phyloP scores from a whole-genome alignment of 2,888 invertebrate species.

The Epirrhoe tristata region DNA sequence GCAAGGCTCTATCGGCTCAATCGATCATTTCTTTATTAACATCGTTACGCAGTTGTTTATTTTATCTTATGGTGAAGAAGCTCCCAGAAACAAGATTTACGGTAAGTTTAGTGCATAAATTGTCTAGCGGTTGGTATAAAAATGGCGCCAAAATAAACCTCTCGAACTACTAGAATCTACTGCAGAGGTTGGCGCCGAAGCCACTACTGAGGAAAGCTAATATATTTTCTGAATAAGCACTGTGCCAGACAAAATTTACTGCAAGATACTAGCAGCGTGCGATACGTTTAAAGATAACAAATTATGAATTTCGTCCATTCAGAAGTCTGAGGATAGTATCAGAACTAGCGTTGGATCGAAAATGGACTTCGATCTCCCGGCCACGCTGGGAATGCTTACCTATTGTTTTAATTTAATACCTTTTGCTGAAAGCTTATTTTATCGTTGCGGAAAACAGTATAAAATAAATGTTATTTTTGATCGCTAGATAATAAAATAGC shows the following conservation, averaged over 20 bases:
- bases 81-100: neutral
- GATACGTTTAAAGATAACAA: conserved; percentile 17
- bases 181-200: conserved; percentile 19
- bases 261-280: conserved; percentile 11
- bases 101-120: conserved; percentile 20
- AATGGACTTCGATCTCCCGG: conserved; percentile 22
- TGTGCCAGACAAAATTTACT: conserved; percentile 21
- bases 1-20: conserved; percentile 2
- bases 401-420: conserved; percentile 6
- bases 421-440: neutral
- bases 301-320: conserved; percentile 13
- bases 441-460: neutral
- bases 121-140: conserved; percentile 19
- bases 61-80: neutral
- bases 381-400: conserved; percentile 13
- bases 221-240: conserved; percentile 18
- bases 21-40: conserved; percentile 27
- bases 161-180: conserved; percentile 11
- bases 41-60: conserved; percentile 1
- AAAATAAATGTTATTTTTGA: too few relatives aligned
- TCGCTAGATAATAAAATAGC: too few relatives aligned
- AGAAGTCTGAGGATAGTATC: conserved; percentile 15
- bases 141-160: conserved; percentile 21
- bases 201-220: conserved; percentile 11
- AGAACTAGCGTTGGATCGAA: conserved; percentile 23